Evolutionary conservation across 2,797 vertebrate species (phyloP).

Genomic region (Uromys caudimaculatus): DNA sequence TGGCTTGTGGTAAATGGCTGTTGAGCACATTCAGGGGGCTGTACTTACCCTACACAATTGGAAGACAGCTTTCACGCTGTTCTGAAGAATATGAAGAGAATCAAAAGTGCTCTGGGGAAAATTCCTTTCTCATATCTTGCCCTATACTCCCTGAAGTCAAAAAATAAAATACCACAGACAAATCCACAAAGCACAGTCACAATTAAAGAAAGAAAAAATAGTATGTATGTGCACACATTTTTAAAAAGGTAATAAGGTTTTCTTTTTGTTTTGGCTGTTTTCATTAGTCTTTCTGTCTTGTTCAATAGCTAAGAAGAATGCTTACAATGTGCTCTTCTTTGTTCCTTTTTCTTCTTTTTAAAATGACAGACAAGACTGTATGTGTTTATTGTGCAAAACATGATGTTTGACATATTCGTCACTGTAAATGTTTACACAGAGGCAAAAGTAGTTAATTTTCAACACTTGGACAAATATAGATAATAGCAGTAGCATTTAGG

Average conservation of each 20-base stretch:
- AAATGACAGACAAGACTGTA: neutral
- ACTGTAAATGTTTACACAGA: conserved; percentile 48
- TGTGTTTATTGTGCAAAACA: neutral
- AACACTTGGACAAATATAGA: neutral
- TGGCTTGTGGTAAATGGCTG: conserved; percentile 78
- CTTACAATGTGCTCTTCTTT: neutral
- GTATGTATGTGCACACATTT: neutral
- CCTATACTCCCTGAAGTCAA: conserved; percentile 1
- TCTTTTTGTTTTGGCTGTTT: neutral
- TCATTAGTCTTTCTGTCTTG: conserved; percentile 34
- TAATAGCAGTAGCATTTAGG: neutral
- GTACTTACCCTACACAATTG: conserved; percentile 66
- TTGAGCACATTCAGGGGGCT: conserved; percentile 69
- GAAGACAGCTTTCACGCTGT: conserved; percentile 64
- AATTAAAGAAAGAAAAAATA: conserved; percentile 26
- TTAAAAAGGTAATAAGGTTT: neutral
- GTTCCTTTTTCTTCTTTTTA: neutral
- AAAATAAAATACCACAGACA: neutral
- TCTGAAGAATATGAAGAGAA: conserved; percentile 60
- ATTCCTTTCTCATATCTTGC: conserved; percentile 28
- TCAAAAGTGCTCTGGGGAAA: conserved; percentile 51
- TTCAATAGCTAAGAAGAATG: conserved; percentile 16
- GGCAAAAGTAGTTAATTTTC: conserved; percentile 22
- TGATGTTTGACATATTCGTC: neutral
- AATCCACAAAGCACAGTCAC: neutral